Conservation (phyloP, 1,140 invertebrate species). For the Drosophila tropicalis region DNA sequence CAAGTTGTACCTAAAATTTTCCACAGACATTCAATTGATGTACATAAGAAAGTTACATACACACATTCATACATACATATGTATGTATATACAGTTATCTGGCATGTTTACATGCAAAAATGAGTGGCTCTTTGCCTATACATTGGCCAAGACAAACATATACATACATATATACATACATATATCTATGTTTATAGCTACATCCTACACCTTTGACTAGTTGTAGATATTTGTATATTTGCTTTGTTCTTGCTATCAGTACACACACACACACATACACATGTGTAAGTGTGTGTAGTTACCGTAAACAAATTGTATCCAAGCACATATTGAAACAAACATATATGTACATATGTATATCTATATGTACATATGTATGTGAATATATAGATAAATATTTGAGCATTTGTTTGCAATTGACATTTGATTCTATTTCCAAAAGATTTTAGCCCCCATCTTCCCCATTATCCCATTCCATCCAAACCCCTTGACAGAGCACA, state of each 20-base stretch:
- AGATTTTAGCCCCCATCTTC: no score
- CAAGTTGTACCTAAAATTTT: slow-evolving; percentile 13
- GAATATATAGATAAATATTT: no score
- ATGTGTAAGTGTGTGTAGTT: background rate
- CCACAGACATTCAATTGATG: background rate
- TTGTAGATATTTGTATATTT: slow-evolving; percentile 38
- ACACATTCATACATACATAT: background rate
- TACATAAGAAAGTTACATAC: background rate
- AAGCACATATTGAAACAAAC: background rate
- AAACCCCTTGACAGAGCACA: no score
- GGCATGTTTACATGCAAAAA: slow-evolving; percentile 15
- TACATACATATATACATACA: no score
- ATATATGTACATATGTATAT: background rate
- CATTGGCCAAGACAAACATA: slow-evolving; percentile 11
- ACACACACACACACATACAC: slow-evolving; percentile 21
- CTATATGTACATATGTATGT: no score
- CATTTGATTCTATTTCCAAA: slow-evolving; percentile 21
- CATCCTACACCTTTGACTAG: slow-evolving; percentile 2
- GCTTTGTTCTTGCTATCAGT: slow-evolving; percentile 28
- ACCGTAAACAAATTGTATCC: slow-evolving; percentile 6
- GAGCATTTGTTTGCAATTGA: slow-evolving; percentile 42
- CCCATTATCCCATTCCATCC: no score
- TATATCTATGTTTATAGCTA: background rate
- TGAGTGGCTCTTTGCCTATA: slow-evolving; percentile 9
- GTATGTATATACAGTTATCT: slow-evolving; percentile 8